Base-by-base conservation (phyloP, 2,888 invertebrate genomes). In the Aphidius colemani region DNA sequence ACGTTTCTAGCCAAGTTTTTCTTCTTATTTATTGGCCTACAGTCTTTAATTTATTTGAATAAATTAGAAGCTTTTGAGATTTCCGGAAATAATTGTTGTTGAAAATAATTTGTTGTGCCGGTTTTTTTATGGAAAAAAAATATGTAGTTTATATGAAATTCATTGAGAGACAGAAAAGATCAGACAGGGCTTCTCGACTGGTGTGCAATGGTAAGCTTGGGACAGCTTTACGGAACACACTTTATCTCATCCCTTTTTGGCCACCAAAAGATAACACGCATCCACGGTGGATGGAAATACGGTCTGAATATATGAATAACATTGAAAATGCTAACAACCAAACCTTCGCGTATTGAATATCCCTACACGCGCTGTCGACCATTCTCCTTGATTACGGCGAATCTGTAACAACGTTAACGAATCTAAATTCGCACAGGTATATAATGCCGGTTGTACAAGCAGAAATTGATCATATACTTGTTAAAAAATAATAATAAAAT, bases 251-350 rank as follows among this genome's bases (percentile, higher is more conserved):
- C 7, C 10, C 30, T 30, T 30, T 30, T 30, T 30, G 5, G 30
- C 30, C 30, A 30, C 30, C 30, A 39, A 57, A 46, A 46, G 48
- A 46, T 57, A 57, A 57, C 57, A 57, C 46, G 41, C 57, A 48
- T 59, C 49, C 57, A 53, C 50, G 44, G 56, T 44, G 55, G 13
- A 46, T 48, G 56, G 58, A 67, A 59, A 65, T 61, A 63, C 59
- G 70, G 72, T 69, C 74, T 74, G 80, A 78, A 81, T 81, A 79
- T 76, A 80, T 81, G 80, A 81, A 81, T 81, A 81, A 78, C 75
- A 80, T 81, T 80, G 57, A 76, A 68, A 72, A 77, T 74, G 78
- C 77, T 79, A 80, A 79, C 78, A 76, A 75, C 74, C 72, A 64
- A 67, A 46, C 53, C 64, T 61, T 53, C 48, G 75, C 73, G 75